Base-by-base conservation (phyloP, 2,797 vertebrate species). In the Danionella dracula region DNA sequence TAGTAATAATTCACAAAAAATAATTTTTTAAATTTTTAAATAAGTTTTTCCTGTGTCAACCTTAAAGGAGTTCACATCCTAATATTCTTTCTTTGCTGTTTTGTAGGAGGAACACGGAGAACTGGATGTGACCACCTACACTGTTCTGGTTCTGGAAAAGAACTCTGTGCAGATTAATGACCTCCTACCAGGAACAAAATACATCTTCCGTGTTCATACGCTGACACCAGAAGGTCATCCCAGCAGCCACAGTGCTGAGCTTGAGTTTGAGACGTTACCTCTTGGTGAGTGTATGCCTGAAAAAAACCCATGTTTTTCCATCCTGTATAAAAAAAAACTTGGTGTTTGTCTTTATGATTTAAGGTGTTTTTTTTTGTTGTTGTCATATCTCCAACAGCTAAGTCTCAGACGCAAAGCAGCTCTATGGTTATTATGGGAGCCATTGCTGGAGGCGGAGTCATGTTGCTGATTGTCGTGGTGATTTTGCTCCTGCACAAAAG, bases 101-200 rank as follows among this genome's bases (percentile, higher is more conserved):
- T 46, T 1, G 8, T 70, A 90, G 89, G 82, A 90, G 34, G 83
- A 74, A 7, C 81, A 83, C 0, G 51, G 74, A 0, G 85, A 89
- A 59, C 80, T 86, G 1, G 95, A 96, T 0, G 87, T 94, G 72
- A 96, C 94, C 85, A 95, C 90, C 68, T 99, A 96, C 83, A 97
- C 90, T 0, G 96, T 97, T 53, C 83, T 93, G 64, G 88, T 93
- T 71, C 87, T 93, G 0, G 93, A 97, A 45, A 94, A 87, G 74
- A 92, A 84, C 78, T 90, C 86, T 0, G 92, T 93, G 60, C 91
- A 90, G 58, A 88, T 98, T 53, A 81, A 71, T 0, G 91, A 96
- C 75, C 85, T 99, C 73, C 76, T 78, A 2, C 93, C 96, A 0
- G 91, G 85, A 69, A 96, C 93, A 0, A 55, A 78, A 31, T 99